Evolutionary conservation across 2,113 vertebrate genomes (phyloP).

Genomic region (Dromas ardeola): DNA sequence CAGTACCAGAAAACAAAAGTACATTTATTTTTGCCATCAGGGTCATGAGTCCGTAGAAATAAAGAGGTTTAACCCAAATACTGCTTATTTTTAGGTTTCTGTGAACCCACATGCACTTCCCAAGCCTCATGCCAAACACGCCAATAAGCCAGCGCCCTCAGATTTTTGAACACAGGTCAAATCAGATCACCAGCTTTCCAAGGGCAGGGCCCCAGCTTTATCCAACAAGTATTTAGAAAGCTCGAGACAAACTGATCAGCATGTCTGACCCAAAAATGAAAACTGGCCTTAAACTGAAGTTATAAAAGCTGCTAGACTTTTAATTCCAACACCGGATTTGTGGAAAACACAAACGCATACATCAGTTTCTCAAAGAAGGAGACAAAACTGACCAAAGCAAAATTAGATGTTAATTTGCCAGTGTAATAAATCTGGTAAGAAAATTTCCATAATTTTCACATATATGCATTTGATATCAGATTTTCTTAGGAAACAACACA

Average conservation of each 20-base stretch:
- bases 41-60: neutral
- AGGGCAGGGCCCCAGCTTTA: conserved; percentile 8
- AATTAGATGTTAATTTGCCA: neutral
- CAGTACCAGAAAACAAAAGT: neutral
- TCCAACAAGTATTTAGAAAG: neutral
- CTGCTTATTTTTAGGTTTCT: conserved; percentile 55
- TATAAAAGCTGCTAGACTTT: neutral
- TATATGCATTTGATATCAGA: neutral
- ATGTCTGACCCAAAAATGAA: conserved; percentile 3
- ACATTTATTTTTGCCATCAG: neutral
- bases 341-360: neutral
- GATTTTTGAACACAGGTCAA: conserved; percentile 27
- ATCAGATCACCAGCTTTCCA: conserved; percentile 15
- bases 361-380: neutral
- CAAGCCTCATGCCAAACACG: neutral
- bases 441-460: neutral
- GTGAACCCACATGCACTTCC: conserved; percentile 34
- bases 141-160: neutral
- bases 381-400: neutral
- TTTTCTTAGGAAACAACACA: neutral
- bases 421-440: neutral
- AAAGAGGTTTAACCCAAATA: conserved; percentile 51
- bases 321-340: neutral
- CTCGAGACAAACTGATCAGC: neutral
- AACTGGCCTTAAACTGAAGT: neutral